Evolutionary conservation across 1,140 invertebrate genomes (phyloP).

Genomic region (Drosophila bocki): DNA sequence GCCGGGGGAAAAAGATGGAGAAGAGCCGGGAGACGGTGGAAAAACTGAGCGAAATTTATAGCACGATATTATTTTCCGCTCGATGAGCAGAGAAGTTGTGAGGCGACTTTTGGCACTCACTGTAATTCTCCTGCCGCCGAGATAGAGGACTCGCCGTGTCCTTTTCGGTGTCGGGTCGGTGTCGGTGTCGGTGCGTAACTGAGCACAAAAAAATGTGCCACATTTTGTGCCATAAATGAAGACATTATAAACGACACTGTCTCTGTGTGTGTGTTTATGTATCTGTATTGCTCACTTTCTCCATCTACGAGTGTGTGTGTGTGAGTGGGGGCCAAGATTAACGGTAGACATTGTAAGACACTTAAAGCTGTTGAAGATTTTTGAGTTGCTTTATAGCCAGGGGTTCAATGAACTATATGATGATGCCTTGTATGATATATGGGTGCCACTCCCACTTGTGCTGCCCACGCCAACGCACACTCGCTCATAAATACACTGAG

Average conservation of each 20-base stretch:
- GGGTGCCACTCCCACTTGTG: conserved; percentile 36
- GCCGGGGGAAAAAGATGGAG: not conserved
- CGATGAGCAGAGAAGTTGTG: conserved; percentile 81
- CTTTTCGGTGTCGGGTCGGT: conserved; percentile 58
- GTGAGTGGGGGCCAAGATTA: conserved; percentile 68
- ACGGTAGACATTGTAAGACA: conserved; percentile 81
- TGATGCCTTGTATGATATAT: conserved; percentile 73
- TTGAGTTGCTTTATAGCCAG: conserved; percentile 66
- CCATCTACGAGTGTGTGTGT: conserved; percentile 32
- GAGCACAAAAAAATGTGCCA: conserved; percentile 74
- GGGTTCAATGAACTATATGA: conserved; percentile 82
- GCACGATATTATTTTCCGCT: conserved; percentile 83
- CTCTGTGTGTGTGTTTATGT: conserved; percentile 17
- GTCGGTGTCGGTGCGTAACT: conserved; percentile 77
- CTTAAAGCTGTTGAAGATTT: conserved; percentile 80
- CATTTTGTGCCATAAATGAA: conserved; percentile 79
- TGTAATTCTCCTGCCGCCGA: conserved; percentile 19
- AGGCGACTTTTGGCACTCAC: conserved; percentile 77
- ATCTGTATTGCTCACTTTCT: conserved; percentile 14
- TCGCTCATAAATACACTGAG: conserved; percentile 3
- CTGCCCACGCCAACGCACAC: conserved; percentile 6
- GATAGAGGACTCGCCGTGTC: conserved; percentile 37
- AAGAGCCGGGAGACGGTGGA: conserved; percentile 4
- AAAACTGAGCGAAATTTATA: conserved; percentile 81
- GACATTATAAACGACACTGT: conserved; percentile 74